Percentiles rank a stretch among this genome's conserved stretches.
phyloP scores from a whole-genome alignment of 2,113 vertebrate species.

The Pseudonaja textilis region DNA sequence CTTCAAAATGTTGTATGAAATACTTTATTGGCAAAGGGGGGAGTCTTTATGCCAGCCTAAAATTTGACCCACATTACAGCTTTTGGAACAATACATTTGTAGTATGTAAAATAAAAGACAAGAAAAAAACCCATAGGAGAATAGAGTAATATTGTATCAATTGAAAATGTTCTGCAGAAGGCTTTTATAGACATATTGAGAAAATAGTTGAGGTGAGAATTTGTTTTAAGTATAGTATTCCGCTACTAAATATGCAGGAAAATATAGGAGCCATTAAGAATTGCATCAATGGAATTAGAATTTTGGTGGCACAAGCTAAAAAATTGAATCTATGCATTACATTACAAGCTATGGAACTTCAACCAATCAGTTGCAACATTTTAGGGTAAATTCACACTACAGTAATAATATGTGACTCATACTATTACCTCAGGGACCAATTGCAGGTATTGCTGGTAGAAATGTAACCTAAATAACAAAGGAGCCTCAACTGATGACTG shows the following conservation, averaged over 20 bases:
- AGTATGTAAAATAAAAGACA: background rate
- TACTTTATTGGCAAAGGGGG: background rate
- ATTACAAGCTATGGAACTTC: background rate
- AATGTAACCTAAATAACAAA: background rate
- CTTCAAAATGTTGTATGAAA: background rate
- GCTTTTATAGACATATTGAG: background rate
- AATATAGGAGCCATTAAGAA: background rate
- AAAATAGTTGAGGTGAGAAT: background rate
- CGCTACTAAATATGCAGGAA: background rate
- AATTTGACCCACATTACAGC: background rate
- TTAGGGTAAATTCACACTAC: background rate
- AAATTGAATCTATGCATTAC: background rate
- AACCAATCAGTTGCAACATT: background rate
- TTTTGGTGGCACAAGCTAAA: background rate
- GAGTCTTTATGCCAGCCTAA: background rate
- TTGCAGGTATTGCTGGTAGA: slow-evolving; percentile 13
- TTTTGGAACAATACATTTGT: background rate
- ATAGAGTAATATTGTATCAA: background rate
- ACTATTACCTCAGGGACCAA: background rate
- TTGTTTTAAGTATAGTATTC: background rate
- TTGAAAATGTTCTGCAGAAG: background rate
- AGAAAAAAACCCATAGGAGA: background rate
- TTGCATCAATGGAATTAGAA: background rate
- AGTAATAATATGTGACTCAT: background rate
- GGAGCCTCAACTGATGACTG: background rate